Evolutionary conservation across 2,113 vertebrate genomes (phyloP).

Genomic region (Mus pahari): DNA sequence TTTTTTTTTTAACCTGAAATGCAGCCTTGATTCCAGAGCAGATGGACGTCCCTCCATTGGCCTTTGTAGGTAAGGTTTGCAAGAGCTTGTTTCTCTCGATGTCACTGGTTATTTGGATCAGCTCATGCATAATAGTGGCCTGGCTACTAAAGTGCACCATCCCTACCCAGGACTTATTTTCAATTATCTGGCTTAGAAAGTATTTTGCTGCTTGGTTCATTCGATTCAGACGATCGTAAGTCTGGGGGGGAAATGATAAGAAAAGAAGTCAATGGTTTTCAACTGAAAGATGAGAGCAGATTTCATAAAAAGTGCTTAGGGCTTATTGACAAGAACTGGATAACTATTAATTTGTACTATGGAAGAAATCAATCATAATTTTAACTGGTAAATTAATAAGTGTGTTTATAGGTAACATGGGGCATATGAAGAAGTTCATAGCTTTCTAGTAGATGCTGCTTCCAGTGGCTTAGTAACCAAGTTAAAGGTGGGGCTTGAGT

Average conservation of each 20-base stretch:
- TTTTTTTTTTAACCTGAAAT: slow-evolving; percentile 84
- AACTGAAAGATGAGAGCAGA: neutral
- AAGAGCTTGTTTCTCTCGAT: slow-evolving; percentile 45
- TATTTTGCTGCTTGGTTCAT: slow-evolving; percentile 80
- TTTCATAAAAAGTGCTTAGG: neutral
- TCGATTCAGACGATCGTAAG: neutral
- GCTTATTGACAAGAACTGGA: neutral
- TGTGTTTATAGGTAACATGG: neutral
- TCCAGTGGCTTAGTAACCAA: neutral
- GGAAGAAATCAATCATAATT: neutral
- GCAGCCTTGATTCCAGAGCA: slow-evolving; percentile 77
- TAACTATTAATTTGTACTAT: neutral
- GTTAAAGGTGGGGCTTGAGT: neutral
- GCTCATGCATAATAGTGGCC: neutral
- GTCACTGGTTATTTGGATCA: slow-evolving; percentile 71
- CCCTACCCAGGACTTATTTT: slow-evolving; percentile 81
- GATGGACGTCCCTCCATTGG: slow-evolving; percentile 73
- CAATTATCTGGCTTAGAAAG: slow-evolving; percentile 82
- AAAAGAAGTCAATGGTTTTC: neutral
- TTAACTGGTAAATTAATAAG: slow-evolving; percentile 25
- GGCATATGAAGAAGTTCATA: neutral
- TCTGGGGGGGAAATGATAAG: slow-evolving; percentile 26
- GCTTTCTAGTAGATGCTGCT: neutral
- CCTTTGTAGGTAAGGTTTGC: neutral
- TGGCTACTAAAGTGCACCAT: slow-evolving; percentile 74